phyloP scores from a whole-genome alignment of 2,113 vertebrate species.

The Cheilinus undulatus region DNA sequence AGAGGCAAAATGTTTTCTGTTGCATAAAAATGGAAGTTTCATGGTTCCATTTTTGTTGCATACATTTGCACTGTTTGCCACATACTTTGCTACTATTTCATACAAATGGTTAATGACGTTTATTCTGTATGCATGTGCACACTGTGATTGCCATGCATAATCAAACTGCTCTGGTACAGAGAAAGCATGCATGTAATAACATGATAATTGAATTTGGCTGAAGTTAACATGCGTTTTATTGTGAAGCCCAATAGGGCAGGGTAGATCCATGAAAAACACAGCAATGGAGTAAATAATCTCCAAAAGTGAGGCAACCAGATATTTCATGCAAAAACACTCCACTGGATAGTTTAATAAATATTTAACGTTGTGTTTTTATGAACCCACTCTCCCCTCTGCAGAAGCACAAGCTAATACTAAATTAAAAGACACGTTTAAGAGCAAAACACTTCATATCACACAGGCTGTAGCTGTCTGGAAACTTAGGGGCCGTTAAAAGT shows the following conservation, averaged over 20 bases:
- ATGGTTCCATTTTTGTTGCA: constrained; percentile 30
- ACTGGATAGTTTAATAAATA: constrained; percentile 7
- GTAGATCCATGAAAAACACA: constrained; percentile 9
- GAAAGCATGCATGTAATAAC: constrained; percentile 46
- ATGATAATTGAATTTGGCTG: constrained; percentile 41
- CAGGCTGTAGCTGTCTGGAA: not conserved
- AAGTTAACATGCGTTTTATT: not conserved
- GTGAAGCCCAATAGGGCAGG: not conserved
- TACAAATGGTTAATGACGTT: not conserved
- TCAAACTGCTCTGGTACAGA: constrained; percentile 14
- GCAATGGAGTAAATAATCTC: not conserved
- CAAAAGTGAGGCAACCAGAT: not conserved
- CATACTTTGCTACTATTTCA: not conserved
- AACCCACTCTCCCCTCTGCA: constrained; percentile 34
- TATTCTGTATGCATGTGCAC: constrained; percentile 29
- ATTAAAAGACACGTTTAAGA: not conserved
- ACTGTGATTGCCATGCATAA: constrained; percentile 29
- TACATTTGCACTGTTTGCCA: constrained; percentile 38
- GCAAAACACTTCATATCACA: not conserved
- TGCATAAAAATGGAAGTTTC: constrained; percentile 46
- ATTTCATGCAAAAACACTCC: constrained; percentile 42
- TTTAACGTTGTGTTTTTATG: constrained; percentile 25
- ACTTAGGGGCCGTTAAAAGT: constrained; percentile 7
- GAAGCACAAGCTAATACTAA: constrained; percentile 24
- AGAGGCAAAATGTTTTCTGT: constrained; percentile 27